Base-by-base conservation (phyloP, 1,140 invertebrate genomes). In the Zaprionus tsacasi region DNA sequence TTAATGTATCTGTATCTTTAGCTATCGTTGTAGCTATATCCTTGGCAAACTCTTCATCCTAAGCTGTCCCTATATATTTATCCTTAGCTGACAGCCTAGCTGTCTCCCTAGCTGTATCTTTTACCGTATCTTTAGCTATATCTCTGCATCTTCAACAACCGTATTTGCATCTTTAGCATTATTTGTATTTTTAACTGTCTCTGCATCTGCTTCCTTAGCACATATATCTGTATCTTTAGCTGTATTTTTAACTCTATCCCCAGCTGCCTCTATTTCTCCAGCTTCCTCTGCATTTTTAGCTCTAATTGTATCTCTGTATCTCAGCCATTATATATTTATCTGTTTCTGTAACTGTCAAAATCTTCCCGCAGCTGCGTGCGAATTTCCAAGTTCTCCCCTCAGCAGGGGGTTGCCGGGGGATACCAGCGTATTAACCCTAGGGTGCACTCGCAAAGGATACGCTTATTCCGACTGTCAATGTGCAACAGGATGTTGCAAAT, bases 401-500 rank as follows among this genome's bases (percentile, higher is more conserved):
- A 0, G 15, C 40, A 15, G 6, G n/a, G n/a, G 40, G n/a, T 45
- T 45, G 40, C 40, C 3, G 40, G 40, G 40, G 1, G 21, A 13
- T 11, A 13, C 4, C 13, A 1, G 2, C 45, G 33, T 35, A 10
- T 35, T 35, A 35, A 7, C 1, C 10, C 45, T 7, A 17, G 45
- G 45, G 10, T 50, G 17, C 17, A 13, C n/a, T n/a, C n/a, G 45
- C 45, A 17, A 21, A 50, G 45, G 45, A 50, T 11, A 12, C 17
- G 17, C 17, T 11, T 11, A n/a, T 15, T 15, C 13, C 7, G 25
- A 0, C 45, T 45, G 40, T 33, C 59, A 50, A 33, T 67, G 66
- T 76, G 82, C 82, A 86, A 86, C 82, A 86, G 82, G 82, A 86
- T 79, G 79, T 79, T 81, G 82, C 76, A 70, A 82, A 86, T 82